Evolutionary conservation across 2,113 vertebrate genomes (phyloP).

Genomic region (Brevimyrus niger): DNA sequence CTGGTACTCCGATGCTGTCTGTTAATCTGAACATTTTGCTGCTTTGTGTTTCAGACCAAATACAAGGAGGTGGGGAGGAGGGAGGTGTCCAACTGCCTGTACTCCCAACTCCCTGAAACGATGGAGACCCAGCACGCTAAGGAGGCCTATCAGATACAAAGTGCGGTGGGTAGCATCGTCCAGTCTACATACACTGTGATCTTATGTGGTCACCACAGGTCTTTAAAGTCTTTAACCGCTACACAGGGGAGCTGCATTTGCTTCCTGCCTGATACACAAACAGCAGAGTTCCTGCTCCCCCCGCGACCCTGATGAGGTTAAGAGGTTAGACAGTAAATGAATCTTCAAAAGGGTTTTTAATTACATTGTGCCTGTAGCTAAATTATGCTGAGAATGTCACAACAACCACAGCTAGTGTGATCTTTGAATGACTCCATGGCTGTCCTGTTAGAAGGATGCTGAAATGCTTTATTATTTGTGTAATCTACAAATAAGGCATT

Average conservation of each 20-base stretch:
- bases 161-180: not conserved
- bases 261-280: not conserved
- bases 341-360: not conserved
- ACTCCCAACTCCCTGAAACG: not conserved
- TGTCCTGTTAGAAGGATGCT: not conserved
- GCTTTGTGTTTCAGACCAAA: not conserved
- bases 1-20: not conserved
- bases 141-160: not conserved
- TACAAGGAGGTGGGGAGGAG: not conserved
- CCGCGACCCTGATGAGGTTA: not conserved
- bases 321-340: not conserved
- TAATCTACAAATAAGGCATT: not conserved
- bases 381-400: not conserved
- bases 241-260: not conserved
- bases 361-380: not conserved
- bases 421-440: not conserved
- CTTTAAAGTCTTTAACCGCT: not conserved
- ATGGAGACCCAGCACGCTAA: not conserved
- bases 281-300: not conserved
- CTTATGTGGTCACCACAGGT: not conserved
- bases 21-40: not conserved
- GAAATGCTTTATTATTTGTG: not conserved
- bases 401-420: not conserved
- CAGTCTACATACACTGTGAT: not conserved
- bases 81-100: not conserved